Base-by-base conservation (phyloP, 2,113 vertebrate genomes). In the Mola mola region DNA sequence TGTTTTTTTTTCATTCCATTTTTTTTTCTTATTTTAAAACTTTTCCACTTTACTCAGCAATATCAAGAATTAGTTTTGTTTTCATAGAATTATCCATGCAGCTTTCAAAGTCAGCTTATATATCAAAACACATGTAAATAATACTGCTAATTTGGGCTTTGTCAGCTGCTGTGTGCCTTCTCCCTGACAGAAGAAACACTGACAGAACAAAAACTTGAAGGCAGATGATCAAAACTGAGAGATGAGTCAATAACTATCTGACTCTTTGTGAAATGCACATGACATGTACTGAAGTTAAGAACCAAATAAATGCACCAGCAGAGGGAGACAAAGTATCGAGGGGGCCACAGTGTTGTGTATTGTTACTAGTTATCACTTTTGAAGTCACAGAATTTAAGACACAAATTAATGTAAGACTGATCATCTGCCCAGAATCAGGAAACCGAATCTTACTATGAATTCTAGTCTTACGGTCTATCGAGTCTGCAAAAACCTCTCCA, bases 391-490 rank as follows among this genome's bases (percentile, higher is more conserved):
- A 56, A 49, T 66, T 41, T 40, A 46, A 64, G 2, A 65, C 15
- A 15, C 1, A 22, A 51, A 43, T 63, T 17, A 31, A 58, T 21
- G 3, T 36, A 58, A 86, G 79, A 76, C 75, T 82, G 92, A 94
- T 94, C 93, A 93, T 95, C 94, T 93, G 93, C 93, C 93, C 92
- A 83, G 93, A 93, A 94, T 92, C 93, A 95, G 94, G 92, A 96
- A 96, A 95, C 92, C 94, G 91, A 95, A 90, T 94, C 97, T 99
- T 99, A 99, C 97, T 99, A 98, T 99, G 90, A 94, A 99, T 90
- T 98, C 96, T 96, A 96, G 89, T 98, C 97, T 99, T 99, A 99
- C 97, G 97, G 96, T 99, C 97, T 95, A 98, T 98, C 94, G 97
- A 97, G 92, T 99, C 97, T 66, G 96, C 97, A 94, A 99, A 99